A percentile compares a stretch with the other conserved stretches of the same genome.
Evolutionary conservation across 2,797 vertebrate genomes (phyloP).

Genomic region (Sebastes hubbsi): DNA sequence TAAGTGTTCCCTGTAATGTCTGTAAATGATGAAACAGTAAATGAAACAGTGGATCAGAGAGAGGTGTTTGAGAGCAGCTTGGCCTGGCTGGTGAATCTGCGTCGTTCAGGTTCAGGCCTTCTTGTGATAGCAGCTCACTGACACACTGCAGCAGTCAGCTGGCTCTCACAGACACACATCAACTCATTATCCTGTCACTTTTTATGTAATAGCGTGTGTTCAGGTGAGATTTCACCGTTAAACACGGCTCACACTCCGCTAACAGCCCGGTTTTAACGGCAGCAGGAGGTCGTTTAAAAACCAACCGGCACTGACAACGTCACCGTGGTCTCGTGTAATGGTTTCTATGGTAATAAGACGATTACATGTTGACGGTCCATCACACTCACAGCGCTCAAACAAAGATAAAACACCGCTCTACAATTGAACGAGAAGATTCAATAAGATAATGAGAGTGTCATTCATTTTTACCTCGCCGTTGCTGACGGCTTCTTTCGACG

Average conservation of each 20-base stretch:
- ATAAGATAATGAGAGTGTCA: constrained; percentile 24
- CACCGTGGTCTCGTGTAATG: constrained; percentile 55
- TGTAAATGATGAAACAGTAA: not conserved
- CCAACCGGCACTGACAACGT: constrained; percentile 79
- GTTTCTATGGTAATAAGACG: not conserved
- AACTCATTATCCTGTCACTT: not conserved
- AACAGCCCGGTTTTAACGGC: not conserved
- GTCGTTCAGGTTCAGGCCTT: constrained; percentile 66
- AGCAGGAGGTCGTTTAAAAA: constrained; percentile 71
- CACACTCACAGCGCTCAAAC: not conserved
- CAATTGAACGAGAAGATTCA: not conserved
- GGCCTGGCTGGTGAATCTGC: constrained; percentile 55
- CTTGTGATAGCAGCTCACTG: constrained; percentile 33
- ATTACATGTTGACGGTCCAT: not conserved
- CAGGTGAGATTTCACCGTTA: not conserved
- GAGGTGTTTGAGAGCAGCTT: not conserved
- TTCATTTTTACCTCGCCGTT: constrained; percentile 86
- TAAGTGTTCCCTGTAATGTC: not conserved
- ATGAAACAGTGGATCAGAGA: no score
- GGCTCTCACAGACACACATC: not conserved
- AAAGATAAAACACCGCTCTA: not conserved
- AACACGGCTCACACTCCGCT: not conserved
- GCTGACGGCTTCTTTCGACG: constrained; percentile 70
- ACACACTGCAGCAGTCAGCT: constrained; percentile 44
- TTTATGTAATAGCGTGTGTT: not conserved